A percentile compares a stretch with the other conserved stretches of the same genome.
Conservation (phyloP, 2,797 vertebrate genomes). For the Schizopygopsis pylzovi region DNA sequence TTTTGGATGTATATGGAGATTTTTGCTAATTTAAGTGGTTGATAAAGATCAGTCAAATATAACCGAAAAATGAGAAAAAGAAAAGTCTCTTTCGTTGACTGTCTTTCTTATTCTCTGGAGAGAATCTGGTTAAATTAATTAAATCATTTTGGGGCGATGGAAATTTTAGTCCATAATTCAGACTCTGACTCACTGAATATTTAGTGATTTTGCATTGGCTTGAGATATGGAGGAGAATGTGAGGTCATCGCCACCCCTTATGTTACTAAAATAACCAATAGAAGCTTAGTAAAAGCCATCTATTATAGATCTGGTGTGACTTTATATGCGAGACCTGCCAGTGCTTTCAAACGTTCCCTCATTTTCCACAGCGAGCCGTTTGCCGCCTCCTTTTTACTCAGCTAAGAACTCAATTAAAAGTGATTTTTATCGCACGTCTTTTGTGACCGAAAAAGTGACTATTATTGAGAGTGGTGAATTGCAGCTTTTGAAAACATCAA, state of each 20-base stretch:
- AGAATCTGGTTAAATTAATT: constrained; percentile 63
- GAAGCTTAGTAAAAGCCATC: constrained; percentile 5
- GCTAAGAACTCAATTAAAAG: constrained; percentile 5
- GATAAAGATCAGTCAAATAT: not conserved
- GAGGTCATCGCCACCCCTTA: constrained; percentile 23
- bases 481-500: constrained; percentile 40
- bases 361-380: not conserved
- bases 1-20: not conserved
- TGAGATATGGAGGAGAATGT: not conserved
- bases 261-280: constrained; percentile 42
- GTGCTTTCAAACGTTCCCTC: constrained; percentile 6
- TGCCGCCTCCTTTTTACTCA: constrained; percentile 21
- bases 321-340: not conserved
- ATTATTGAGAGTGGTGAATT: constrained; percentile 32
- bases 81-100: not conserved
- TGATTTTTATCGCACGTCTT: constrained; percentile 1
- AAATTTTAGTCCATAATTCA: constrained; percentile 74
- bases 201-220: constrained; percentile 50
- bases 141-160: constrained; percentile 69
- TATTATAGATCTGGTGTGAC: constrained; percentile 42
- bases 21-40: not conserved
- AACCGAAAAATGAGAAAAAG: not conserved
- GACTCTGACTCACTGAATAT: constrained; percentile 68
- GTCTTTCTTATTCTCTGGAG: not conserved
- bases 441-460: constrained; percentile 13